Base-by-base conservation (phyloP, 2,888 invertebrate genomes). In the Aspidapion aeneum region DNA sequence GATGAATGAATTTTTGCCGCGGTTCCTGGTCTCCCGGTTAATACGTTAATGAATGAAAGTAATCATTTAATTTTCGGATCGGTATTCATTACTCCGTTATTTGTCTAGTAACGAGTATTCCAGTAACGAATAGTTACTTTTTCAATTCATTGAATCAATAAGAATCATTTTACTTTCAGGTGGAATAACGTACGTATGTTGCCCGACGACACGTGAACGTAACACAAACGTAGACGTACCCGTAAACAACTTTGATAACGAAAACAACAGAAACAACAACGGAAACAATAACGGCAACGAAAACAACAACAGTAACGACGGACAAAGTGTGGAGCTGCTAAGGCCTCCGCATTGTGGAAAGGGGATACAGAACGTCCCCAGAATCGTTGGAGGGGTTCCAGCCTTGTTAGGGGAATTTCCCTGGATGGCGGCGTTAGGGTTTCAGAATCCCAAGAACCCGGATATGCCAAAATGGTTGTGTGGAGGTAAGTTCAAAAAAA, bases 341-440 rank as follows among this genome's bases (percentile, higher is more conserved):
- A 69, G 82, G 71, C 59, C 81, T 70, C 74, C 86, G 0, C 77
- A 85, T 0, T 93, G 93, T 70, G 93, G 93, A 0, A 72, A 79
- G 58, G 86, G 85, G 52, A 84, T 85, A 66, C 80, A 80, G 0
- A 74, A 83, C 0, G 83, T 84, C 71, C 81, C 82, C 35, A 84
- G 88, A 69, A 86, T 93, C 1, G 91, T 94, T 0, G 91, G 90
- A 3, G 94, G 94, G 0, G 77, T 83, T 0, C 83, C 86, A 7
- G 88, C 91, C n/a, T 66, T 67, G 64, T 51, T 62, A 89, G 91
- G 89, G 18, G 86, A 88, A 58, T 93, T 91, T 86, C 93, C 93
- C 0, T 94, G 93, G 92, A 85, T 91, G 70, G 87, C 87, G 0
- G 84, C 88, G 1, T 79, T 93, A 49, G 93, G 92, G 0, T 93